Evolutionary conservation across 2,113 vertebrate species (phyloP), one percentile per base, ranked within the genome.

Genomic region (Syrmaticus mikado): DNA sequence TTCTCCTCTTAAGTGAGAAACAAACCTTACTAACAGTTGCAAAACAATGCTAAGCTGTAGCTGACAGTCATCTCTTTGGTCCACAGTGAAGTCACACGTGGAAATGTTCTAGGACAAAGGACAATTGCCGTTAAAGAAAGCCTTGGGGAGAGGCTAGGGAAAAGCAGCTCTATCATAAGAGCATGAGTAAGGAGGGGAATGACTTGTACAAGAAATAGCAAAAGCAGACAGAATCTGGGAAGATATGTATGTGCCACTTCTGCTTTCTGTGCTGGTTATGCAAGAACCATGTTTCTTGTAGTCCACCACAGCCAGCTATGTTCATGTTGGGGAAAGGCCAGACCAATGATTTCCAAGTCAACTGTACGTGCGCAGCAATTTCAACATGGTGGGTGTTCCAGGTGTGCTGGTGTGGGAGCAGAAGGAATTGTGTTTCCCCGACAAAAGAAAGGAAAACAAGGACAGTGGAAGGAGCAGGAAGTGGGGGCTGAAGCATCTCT

Each of bases 291-390:
- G 52, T 64, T 41, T 22, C 2, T 53, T 74, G 66, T 1, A 1
- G 19, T 72, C 53, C 8, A 3, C 72, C 24, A 8, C 5, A 82
- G 41, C 28, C n/a, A 65, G 18, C 21, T 0, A 0, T 32, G 28
- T 60, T 46, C 27, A 2, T 76, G 75, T 68, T 43, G 43, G 13
- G 11, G 6, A 9, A 1, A 16, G 74, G n/a, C 8, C 27, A 70
- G 30, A 32, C 3, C 36, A 19, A 32, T 81, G 3, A 50, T 72
- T 46, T 82, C 32, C 65, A 78, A 41, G 20, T 38, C 8, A 6
- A 36, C 17, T 52, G 17, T 43, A 11, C 4, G 3, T 5, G 6
- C 2, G 1, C 7, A 52, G 19, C 2, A 8, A 13, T 30, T 61
- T 24, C 36, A 80, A 28, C 14, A 21, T 32, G 28, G 2, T 17